Evolutionary conservation across 2,113 vertebrate genomes (phyloP), one percentile per base, ranked within the genome.

Genomic region (Aegotheles bennettii): DNA sequence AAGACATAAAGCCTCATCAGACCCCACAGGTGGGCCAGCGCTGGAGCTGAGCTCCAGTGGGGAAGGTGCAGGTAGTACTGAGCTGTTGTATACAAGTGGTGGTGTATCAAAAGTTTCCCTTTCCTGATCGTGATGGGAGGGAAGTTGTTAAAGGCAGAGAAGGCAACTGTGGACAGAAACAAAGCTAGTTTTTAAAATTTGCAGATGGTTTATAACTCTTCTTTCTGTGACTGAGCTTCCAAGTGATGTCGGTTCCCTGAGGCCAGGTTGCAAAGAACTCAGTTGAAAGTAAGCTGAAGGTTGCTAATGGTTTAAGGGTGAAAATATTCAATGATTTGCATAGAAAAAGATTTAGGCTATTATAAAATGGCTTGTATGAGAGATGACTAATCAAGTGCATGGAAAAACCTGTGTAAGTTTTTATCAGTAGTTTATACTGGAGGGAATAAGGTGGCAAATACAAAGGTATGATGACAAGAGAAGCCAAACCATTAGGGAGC

Each of bases 271-370:
- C 70, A 57, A 73, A 85, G 88, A 63, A 59, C 40, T 68, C 5
- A 1, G 4, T 29, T 87, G 64, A 87, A 90, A 91, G 53, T 50
- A 57, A 87, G 59, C 17, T 85, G 90, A 88, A 94, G 53, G 85
- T 91, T 96, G 50, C 63, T 73, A 25, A 57, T 90, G 31, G 57
- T 63, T 91, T 65, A n/a, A 73, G 78, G 82, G 70, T 82, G 71
- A 82, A 93, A 91, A 76, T 85, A 38, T 9, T 10, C 35, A 48
- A 33, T 57, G 82, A 87, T n/a, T 48, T 94, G 45, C 36, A 40
- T 56, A 75, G 74, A 73, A 87, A 68, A 86, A 14, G 16, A 40
- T 29, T 59, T 64, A 87, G 4, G 16, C 12, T 88, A 3, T 61
- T 69, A 38, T 47, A 36, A 82, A 79, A 26, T 48, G 38, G 28